Evolutionary conservation across 1,140 invertebrate species (phyloP), one percentile per base, ranked within the genome.

Genomic region (Oscheius sp.): DNA sequence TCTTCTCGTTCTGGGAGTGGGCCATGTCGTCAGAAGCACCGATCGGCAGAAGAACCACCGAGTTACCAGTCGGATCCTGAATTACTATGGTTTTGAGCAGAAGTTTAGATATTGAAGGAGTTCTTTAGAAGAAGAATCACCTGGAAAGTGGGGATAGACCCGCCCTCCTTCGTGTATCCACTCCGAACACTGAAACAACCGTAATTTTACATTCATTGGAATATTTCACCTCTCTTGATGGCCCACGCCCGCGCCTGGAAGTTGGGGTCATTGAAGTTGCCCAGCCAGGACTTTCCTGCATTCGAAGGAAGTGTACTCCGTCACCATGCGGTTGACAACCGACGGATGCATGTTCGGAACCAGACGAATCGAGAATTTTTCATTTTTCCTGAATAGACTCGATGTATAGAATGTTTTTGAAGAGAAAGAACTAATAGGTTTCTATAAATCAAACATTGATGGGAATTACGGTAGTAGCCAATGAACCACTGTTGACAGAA

Each of bases 81-180:
- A n/a, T n/a, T n/a, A n/a, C n/a, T n/a, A n/a, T n/a, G n/a, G n/a
- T n/a, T n/a, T n/a, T n/a, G n/a, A n/a, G n/a, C n/a, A n/a, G n/a
- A n/a, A n/a, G n/a, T n/a, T n/a, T n/a, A n/a, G n/a, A n/a, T n/a
- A n/a, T n/a, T n/a, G n/a, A n/a, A n/a, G n/a, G n/a, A n/a, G n/a
- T n/a, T n/a, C n/a, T n/a, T n/a, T n/a, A n/a, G n/a, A n/a, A n/a
- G n/a, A n/a, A n/a, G n/a, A n/a, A n/a, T n/a, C n/a, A n/a, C n/a
- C n/a, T n/a, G n/a, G n/a, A n/a, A n/a, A n/a, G n/a, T n/a, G n/a
- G 94, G 94, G 84, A 97, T 99, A 7, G 92, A 94, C 3, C 95
- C 94, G 45, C 95, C 95, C 86, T 97, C 95, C n/a, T 95, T 89
- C 0, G 92, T 96, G 84, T 95, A 88, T 87, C 98, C 94, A 13